phyloP scores from a whole-genome alignment of 1,140 invertebrate species.

The Cotesia typhae region DNA sequence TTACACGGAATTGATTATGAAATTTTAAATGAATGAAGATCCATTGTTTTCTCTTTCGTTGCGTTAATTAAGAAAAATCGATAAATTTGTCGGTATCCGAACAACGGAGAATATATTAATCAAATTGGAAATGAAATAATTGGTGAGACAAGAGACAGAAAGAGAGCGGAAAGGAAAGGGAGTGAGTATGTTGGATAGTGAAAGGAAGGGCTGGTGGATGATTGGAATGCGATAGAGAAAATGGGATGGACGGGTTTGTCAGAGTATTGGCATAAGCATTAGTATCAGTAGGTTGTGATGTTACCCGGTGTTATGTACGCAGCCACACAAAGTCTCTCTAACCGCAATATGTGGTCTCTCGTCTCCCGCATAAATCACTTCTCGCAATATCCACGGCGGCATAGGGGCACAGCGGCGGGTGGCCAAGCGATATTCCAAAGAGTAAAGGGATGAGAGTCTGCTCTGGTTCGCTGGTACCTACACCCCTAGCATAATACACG shows the following conservation, averaged over 20 bases:
- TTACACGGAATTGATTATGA: no score
- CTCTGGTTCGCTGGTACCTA: constrained; percentile 43
- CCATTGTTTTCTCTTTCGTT: no score
- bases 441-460: constrained; percentile 43
- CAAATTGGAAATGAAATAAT: constrained; percentile 14
- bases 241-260: constrained; percentile 31
- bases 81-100: neutral
- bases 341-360: constrained; percentile 57
- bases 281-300: constrained; percentile 46
- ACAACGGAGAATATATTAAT: constrained; percentile 1
- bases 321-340: constrained; percentile 44
- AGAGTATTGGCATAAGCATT: constrained; percentile 54
- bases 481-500: constrained; percentile 27
- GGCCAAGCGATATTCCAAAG: constrained; percentile 41
- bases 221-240: constrained; percentile 35
- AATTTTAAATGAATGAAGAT: no score
- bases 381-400: constrained; percentile 58
- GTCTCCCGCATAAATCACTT: constrained; percentile 60
- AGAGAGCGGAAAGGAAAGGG: neutral
- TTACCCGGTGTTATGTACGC: constrained; percentile 23
- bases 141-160: neutral
- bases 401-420: constrained; percentile 34
- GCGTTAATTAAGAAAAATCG: no score
- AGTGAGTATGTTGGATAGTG: no score
- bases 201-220: constrained; percentile 23